Conservation (phyloP, 2,888 invertebrate species). For the Coecobrya sp. region DNA sequence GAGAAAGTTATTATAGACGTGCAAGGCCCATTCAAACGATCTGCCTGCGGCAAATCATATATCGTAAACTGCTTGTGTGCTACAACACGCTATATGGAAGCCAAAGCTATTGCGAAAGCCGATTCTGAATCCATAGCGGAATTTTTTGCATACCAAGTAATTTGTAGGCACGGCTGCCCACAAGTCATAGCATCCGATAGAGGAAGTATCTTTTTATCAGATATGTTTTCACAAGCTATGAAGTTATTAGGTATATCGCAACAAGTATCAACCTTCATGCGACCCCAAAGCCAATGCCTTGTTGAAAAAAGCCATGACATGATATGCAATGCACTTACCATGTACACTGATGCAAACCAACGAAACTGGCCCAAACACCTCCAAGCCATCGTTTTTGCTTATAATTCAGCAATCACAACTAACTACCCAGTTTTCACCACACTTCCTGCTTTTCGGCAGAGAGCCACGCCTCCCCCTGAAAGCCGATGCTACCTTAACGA, state of each 20-base stretch:
- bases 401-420: no score
- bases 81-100: constrained; percentile 69
- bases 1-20: constrained; percentile 70
- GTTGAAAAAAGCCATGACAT: constrained; percentile 82
- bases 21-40: constrained; percentile 58
- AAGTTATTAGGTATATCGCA: constrained; percentile 53
- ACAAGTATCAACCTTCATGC: constrained; percentile 75
- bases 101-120: constrained; percentile 37
- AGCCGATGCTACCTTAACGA: background rate
- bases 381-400: constrained; percentile 9
- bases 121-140: constrained; percentile 63
- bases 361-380: constrained; percentile 81
- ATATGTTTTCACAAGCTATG: constrained; percentile 40
- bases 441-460: background rate
- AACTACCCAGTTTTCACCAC: constrained; percentile 79
- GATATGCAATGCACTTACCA: constrained; percentile 77
- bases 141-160: constrained; percentile 68
- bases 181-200: constrained; percentile 73
- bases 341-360: constrained; percentile 81
- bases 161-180: constrained; percentile 69
- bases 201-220: constrained; percentile 78
- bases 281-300: constrained; percentile 81
- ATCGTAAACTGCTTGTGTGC: constrained; percentile 69
- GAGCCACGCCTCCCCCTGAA: background rate
- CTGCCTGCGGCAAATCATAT: constrained; percentile 46